Conservation (phyloP, 2,888 invertebrate genomes). For the Adelognathus sp. region DNA sequence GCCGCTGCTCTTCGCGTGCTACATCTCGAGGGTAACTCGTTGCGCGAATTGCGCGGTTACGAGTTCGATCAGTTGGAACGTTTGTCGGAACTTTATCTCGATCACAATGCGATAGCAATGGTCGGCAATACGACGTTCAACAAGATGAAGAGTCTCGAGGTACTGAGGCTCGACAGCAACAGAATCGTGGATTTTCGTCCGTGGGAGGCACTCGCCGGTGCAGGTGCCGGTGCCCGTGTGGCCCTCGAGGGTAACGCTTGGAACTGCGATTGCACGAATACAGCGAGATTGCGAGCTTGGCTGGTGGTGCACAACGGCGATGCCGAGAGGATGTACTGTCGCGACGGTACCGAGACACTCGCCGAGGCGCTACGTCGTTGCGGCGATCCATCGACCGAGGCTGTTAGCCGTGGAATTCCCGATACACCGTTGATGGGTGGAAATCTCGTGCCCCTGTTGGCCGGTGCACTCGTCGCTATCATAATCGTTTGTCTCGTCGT, state of each 20-base stretch:
- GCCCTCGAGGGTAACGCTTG: conserved; percentile 90
- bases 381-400: conserved; percentile 87
- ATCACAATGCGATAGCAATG: conserved; percentile 88
- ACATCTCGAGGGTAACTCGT: conserved; percentile 89
- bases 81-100: conserved; percentile 89
- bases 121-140: conserved; percentile 91
- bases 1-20: conserved; percentile 88
- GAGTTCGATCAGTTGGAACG: conserved; percentile 90
- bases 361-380: conserved; percentile 84
- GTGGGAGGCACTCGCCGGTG: conserved; percentile 84
- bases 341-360: conserved; percentile 83
- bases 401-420: conserved; percentile 86
- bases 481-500: conserved; percentile 87
- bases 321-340: conserved; percentile 87
- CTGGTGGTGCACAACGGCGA: conserved; percentile 86
- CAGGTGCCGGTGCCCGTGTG: conserved; percentile 84
- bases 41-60: conserved; percentile 88
- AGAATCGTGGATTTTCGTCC: conserved; percentile 90
- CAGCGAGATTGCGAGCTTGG: conserved; percentile 88
- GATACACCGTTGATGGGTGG: conserved; percentile 86
- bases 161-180: conserved; percentile 89
- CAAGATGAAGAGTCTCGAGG: conserved; percentile 87
- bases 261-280: conserved; percentile 91
- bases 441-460: conserved; percentile 89
- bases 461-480: conserved; percentile 87